Conservation (phyloP, 2,113 vertebrate species). For the Chaetura pelagica region DNA sequence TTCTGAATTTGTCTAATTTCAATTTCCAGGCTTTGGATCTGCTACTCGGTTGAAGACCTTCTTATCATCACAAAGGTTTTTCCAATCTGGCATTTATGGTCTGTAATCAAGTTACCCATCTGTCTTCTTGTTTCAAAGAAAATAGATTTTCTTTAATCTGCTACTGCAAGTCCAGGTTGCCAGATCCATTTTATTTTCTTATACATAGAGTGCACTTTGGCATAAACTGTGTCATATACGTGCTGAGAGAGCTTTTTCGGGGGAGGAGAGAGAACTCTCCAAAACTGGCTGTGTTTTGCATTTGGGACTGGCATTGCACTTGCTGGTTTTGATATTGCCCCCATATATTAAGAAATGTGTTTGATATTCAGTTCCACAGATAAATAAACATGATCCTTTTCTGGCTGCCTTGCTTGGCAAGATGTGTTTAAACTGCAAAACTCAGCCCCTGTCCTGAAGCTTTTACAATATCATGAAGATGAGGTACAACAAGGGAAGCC, state of each 20-base stretch:
- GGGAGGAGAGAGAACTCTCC: not conserved
- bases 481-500: not conserved
- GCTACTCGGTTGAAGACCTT: not conserved
- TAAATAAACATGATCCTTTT: not conserved
- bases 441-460: not conserved
- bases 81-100: not conserved
- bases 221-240: not conserved
- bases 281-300: not conserved
- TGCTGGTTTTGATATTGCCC: not conserved
- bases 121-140: not conserved
- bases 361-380: not conserved
- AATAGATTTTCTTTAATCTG: not conserved
- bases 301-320: not conserved
- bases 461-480: not conserved
- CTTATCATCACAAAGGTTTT: not conserved
- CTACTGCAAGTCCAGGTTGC: not conserved
- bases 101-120: not conserved
- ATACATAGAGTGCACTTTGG: not conserved
- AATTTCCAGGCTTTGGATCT: not conserved
- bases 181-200: not conserved
- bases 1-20: not conserved
- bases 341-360: not conserved
- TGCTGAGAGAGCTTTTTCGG: not conserved
- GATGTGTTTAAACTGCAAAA: not conserved
- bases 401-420: not conserved